Evolutionary conservation across 2,888 invertebrate genomes (phyloP).

Genomic region (Melinaea menophilus): DNA sequence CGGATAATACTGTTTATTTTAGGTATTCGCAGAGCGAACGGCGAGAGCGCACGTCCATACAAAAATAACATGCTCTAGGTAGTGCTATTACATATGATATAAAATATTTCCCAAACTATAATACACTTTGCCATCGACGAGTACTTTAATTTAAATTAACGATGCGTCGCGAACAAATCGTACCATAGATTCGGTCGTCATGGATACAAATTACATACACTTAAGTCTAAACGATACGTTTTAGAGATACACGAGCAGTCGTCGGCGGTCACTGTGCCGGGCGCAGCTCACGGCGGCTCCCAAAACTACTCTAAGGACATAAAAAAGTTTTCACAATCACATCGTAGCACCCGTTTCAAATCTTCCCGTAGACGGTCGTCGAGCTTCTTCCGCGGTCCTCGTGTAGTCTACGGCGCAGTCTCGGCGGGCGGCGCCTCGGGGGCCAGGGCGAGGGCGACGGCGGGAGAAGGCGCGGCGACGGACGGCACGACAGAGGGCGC

Average conservation of each 20-base stretch:
- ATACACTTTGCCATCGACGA: constrained; percentile 8
- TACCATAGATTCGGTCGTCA: constrained; percentile 10
- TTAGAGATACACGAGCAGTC: not conserved
- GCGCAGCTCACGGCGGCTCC: not conserved
- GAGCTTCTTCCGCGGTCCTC: not conserved
- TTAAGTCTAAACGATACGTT: constrained; percentile 7
- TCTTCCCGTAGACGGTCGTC: no score
- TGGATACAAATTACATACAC: constrained; percentile 12
- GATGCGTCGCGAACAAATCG: not conserved
- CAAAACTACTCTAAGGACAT: no score
- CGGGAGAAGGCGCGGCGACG: constrained; percentile 27
- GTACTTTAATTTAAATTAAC: no score
- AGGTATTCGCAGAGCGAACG: constrained; percentile 12
- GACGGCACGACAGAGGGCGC: constrained; percentile 30
- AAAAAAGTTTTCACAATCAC: not conserved
- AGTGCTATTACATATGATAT: constrained; percentile 19
- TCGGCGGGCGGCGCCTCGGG: constrained; percentile 8
- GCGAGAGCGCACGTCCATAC: constrained; percentile 18
- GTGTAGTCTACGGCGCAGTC: constrained; percentile 1
- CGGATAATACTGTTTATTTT: constrained; percentile 38
- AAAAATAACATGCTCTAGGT: constrained; percentile 27
- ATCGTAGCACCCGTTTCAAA: not conserved
- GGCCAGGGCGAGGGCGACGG: constrained; percentile 19
- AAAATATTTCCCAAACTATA: constrained; percentile 15
- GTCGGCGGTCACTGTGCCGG: not conserved